Percentiles rank a stretch among this genome's conserved stretches.
These are phyloP conservation scores for Ligdia adustata DNA, from an alignment of 2,888 invertebrate species.

Conservation along the genomic window DNA sequence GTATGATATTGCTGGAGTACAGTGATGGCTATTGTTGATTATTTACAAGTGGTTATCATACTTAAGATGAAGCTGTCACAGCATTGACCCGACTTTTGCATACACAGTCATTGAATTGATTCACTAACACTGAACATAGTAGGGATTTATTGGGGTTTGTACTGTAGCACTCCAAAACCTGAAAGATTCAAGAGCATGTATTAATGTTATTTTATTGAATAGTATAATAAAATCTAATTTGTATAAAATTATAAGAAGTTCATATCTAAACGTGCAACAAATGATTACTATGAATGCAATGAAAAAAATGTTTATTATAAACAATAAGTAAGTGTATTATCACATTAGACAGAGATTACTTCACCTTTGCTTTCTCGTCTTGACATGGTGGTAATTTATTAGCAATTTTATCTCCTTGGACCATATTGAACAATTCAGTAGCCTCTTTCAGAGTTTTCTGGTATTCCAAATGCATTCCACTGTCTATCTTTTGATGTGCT, in stretches of 20 bases:
- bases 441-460: conserved; percentile 75
- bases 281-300: no score
- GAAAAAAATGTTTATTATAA: no score
- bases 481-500: conserved; percentile 72
- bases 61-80: conserved; percentile 67
- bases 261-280: no score
- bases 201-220: not conserved
- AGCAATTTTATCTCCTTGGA: conserved; percentile 61
- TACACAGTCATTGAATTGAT: conserved; percentile 81
- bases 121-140: conserved; percentile 76
- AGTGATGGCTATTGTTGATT: conserved; percentile 36
- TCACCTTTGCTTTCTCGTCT: conserved; percentile 73
- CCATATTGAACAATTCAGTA: conserved; percentile 66
- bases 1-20: conserved; percentile 29
- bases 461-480: conserved; percentile 70
- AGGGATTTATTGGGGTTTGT: conserved; percentile 72
- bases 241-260: no score
- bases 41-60: conserved; percentile 53
- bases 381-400: conserved; percentile 73
- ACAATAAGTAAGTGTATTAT: no score
- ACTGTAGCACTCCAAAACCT: conserved; percentile 78
- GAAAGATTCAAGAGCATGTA: conserved; percentile 40
- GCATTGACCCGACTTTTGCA: conserved; percentile 76
- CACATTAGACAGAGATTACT: not conserved
- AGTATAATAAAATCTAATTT: no score